Evolutionary conservation across 92 coral and sea anemone genomes (phyloP).

Genomic region (Porites divaricata): DNA sequence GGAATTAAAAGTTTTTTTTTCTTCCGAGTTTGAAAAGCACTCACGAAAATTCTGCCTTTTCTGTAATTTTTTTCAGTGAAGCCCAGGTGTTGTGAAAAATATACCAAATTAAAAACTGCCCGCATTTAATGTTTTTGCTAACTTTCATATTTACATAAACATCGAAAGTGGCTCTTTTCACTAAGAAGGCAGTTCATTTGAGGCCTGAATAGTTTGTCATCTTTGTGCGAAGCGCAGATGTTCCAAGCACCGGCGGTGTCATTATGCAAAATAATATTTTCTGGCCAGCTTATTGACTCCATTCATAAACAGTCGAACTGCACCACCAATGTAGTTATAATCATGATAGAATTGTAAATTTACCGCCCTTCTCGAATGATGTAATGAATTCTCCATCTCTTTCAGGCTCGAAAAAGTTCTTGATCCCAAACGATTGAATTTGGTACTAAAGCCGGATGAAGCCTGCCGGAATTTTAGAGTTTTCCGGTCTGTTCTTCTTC

Average conservation of each 20-base stretch:
- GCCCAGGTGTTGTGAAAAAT: too few species aligned
- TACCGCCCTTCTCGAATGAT: not conserved
- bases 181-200: not conserved
- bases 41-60: too few species aligned
- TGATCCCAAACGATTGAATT: not conserved
- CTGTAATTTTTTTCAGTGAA: too few species aligned
- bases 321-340: too few species aligned
- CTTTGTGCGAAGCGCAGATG: not conserved
- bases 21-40: too few species aligned
- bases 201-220: not conserved
- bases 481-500: not conserved
- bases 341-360: slow-evolving; percentile 13
- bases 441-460: not conserved
- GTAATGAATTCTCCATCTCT: not conserved
- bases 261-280: not conserved
- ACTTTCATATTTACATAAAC: too few species aligned
- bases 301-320: slow-evolving; percentile 1
- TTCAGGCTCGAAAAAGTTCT: not conserved
- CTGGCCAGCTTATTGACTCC: not conserved
- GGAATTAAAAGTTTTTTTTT: too few species aligned
- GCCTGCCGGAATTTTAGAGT: not conserved
- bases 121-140: too few species aligned
- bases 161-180: too few species aligned
- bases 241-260: not conserved
- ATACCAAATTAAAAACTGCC: too few species aligned